phyloP scores from a whole-genome alignment of 2,113 vertebrate species.

The Ictidomys tridecemlineatus region DNA sequence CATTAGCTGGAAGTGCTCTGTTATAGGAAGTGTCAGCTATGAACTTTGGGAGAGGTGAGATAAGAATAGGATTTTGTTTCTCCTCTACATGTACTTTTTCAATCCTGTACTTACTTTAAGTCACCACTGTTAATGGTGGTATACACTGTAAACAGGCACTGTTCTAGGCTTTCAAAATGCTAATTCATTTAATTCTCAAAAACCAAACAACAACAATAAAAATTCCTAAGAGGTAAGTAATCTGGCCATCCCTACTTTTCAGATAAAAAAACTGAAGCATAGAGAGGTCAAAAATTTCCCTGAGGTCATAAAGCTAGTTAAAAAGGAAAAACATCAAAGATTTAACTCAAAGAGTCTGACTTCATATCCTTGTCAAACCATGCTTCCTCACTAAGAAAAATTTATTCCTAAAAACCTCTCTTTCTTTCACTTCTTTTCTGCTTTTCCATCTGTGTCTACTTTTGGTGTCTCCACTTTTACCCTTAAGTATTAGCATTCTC shows the following conservation, averaged over 20 bases:
- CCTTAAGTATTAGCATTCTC: background rate
- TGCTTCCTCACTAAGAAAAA: background rate
- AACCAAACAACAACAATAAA: background rate
- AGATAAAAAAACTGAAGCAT: constrained; percentile 8
- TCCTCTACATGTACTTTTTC: background rate
- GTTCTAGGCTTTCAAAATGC: background rate
- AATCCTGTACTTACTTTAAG: background rate
- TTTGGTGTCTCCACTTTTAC: background rate
- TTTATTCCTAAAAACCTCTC: background rate
- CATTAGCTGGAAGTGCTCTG: background rate
- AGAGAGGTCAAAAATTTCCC: background rate
- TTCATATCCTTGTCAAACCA: background rate
- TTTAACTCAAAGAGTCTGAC: background rate
- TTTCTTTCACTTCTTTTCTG: background rate
- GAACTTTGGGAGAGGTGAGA: background rate
- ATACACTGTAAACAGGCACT: background rate
- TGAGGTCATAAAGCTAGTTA: background rate
- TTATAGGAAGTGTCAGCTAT: too few species aligned
- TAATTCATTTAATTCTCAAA: background rate
- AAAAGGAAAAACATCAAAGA: background rate
- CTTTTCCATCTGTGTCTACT: background rate
- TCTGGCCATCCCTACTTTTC: background rate
- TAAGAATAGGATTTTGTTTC: background rate
- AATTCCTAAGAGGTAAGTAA: background rate
- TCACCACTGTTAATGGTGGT: background rate